Evolutionary conservation across 2,113 vertebrate genomes (phyloP).

Genomic region (Daboia siamensis): DNA sequence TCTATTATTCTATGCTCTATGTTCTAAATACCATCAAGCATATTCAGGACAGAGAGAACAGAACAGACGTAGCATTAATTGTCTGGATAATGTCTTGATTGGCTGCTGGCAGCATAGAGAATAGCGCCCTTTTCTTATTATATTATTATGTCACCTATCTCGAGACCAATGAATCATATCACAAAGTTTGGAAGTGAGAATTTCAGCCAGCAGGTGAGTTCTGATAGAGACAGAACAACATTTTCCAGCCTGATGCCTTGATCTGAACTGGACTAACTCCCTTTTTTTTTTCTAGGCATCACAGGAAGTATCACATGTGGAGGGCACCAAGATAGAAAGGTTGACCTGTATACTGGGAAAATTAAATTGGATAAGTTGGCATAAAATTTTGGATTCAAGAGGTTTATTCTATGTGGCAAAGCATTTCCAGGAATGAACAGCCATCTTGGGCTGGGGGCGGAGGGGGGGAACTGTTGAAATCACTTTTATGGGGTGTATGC

Average conservation of each 20-base stretch:
- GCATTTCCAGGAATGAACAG: neutral
- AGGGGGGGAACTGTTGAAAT: neutral
- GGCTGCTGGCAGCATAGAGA: neutral
- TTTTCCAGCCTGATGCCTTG: neutral
- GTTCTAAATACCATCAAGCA: neutral
- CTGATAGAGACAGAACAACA: neutral
- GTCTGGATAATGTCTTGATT: neutral
- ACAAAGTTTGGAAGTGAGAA: neutral
- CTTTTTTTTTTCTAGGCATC: neutral
- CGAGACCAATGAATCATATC: neutral
- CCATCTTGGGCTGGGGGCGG: neutral
- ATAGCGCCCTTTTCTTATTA: neutral
- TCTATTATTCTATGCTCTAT: too few relatives aligned
- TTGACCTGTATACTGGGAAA: neutral
- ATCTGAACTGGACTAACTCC: neutral
- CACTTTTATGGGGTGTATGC: neutral
- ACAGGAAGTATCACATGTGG: neutral
- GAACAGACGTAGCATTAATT: neutral
- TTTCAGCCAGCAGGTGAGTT: neutral
- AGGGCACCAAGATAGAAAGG: neutral
- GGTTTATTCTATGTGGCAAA: neutral
- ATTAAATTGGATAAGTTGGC: neutral
- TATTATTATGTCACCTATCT: neutral
- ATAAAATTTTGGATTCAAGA: neutral
- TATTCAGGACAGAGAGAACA: neutral